Evolutionary conservation across 2,888 invertebrate genomes (phyloP), one percentile per base, ranked within the genome.

Genomic region (Patella depressa): DNA sequence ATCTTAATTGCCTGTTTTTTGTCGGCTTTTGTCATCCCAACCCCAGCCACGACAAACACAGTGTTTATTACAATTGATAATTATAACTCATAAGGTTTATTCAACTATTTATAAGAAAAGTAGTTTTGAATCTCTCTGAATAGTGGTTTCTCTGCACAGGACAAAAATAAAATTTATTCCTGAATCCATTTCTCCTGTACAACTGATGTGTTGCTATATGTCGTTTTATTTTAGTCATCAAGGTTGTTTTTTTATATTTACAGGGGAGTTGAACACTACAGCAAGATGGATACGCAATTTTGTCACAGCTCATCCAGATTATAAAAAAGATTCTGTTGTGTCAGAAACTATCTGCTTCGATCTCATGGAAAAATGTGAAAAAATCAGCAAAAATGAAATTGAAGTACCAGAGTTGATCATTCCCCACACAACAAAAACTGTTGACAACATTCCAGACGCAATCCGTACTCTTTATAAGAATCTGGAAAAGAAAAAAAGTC

Each of bases 281-380:
- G 99, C 99, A 70, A 93, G 95, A 55, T 99, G 98, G 98, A 96
- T 98, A 90, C 94, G 99, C 73, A 94, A 96, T 81, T 98, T 97
- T 93, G 96, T 99, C 76, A 93, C 94, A 69, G 93, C 93, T 19
- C 99, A 99, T 93, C 95, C 96, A 0, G 95, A 95, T 71, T 99
- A 99, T 93, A 95, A 96, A 88, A 93, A 96, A 89, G 98, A 99
- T 92, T 98, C 99, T 0, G 94, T 95, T 70, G 96, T 99, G 15
- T 94, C 94, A 0, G 97, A 98, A 19, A 76, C 78, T 29, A 88
- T 90, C 29, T 88, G 88, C 78, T 91, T 89, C 77, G 91, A 91
- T 82, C 85, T 91, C 45, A 73, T 89, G 76, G 74, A 79, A 73
- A 81, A 82, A 72, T 85, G 85, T 80, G 78, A 81, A 11, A 77